These are phyloP conservation scores for Sus scrofa DNA, from an alignment of 2,113 vertebrate genomes.

Conservation along the genomic window DNA sequence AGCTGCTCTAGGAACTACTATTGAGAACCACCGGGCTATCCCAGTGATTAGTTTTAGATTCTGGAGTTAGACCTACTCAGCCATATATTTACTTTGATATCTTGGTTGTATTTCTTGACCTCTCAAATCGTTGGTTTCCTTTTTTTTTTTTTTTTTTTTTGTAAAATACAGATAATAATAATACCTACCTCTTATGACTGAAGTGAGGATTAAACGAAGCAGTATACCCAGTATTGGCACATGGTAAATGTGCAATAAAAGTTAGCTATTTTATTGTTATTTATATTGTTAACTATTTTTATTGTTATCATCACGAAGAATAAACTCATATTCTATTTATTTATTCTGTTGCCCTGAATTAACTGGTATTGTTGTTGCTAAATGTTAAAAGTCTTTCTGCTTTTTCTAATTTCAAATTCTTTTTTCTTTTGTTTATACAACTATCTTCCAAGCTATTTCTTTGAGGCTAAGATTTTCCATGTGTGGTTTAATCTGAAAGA, in stretches of 20 bases:
- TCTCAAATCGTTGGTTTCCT: not conserved
- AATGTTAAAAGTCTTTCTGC: conserved; percentile 67
- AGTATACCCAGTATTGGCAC: not conserved
- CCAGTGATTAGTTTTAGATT: not conserved
- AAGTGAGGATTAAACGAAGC: conserved; percentile 12
- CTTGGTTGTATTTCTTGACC: not conserved
- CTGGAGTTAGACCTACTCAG: not conserved
- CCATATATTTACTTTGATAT: not conserved
- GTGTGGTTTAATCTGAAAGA: conserved; percentile 66
- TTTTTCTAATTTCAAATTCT: conserved; percentile 52
- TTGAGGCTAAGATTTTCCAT: conserved; percentile 78
- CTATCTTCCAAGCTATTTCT: conserved; percentile 71
- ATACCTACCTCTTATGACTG: not conserved
- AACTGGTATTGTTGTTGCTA: conserved; percentile 65
- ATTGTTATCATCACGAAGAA: conserved; percentile 14
- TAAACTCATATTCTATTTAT: conserved; percentile 40
- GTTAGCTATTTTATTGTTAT: conserved; percentile 50
- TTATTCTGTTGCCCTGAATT: conserved; percentile 53
- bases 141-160: not conserved
- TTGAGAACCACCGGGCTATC: not conserved
- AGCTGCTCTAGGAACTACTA: not conserved
- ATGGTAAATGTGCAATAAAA: not conserved
- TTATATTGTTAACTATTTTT: conserved; percentile 3
- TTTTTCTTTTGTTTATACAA: conserved; percentile 72
- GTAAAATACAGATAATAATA: not conserved